A percentile compares a stretch with the other conserved stretches of the same genome.
Conservation (phyloP, 2,113 vertebrate species). For the Sebastes schlegelii region DNA sequence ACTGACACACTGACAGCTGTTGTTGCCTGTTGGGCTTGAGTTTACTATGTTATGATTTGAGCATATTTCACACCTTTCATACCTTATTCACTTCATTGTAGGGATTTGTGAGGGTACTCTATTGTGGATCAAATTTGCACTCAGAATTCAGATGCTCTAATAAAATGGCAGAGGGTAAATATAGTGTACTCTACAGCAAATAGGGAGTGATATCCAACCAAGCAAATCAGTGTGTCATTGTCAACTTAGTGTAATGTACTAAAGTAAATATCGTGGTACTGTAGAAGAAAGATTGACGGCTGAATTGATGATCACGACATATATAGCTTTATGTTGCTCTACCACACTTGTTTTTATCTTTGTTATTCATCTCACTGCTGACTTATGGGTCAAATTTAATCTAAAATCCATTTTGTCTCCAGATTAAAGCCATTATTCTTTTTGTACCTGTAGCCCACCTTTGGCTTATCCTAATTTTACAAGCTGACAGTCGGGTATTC, state of each 20-base stretch:
- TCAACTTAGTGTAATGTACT: background rate
- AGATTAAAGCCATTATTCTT: slow-evolving; percentile 38
- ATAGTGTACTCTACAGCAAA: too few species aligned
- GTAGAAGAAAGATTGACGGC: background rate
- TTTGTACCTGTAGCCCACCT: slow-evolving; percentile 21
- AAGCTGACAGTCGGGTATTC: slow-evolving; percentile 4
- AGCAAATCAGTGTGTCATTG: background rate
- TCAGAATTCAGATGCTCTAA: too few species aligned
- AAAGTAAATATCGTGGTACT: background rate
- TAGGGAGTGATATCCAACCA: background rate
- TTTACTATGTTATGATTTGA: too few species aligned
- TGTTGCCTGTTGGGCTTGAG: too few species aligned
- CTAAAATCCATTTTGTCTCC: slow-evolving; percentile 36
- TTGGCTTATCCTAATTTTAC: slow-evolving; percentile 15
- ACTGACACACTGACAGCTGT: too few species aligned
- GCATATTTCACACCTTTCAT: too few species aligned
- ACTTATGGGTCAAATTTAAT: slow-evolving; percentile 30
- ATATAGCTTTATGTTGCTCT: background rate
- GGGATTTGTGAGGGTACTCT: too few species aligned
- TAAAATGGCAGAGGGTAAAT: too few species aligned
- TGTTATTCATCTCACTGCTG: slow-evolving; percentile 1
- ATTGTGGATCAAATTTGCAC: too few species aligned
- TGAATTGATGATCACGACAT: background rate
- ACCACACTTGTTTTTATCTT: background rate
- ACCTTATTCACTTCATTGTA: too few species aligned